These are phyloP conservation scores for Sinopyrophorus schimmeli DNA, from an alignment of 2,888 invertebrate genomes.

Conservation along the genomic window DNA sequence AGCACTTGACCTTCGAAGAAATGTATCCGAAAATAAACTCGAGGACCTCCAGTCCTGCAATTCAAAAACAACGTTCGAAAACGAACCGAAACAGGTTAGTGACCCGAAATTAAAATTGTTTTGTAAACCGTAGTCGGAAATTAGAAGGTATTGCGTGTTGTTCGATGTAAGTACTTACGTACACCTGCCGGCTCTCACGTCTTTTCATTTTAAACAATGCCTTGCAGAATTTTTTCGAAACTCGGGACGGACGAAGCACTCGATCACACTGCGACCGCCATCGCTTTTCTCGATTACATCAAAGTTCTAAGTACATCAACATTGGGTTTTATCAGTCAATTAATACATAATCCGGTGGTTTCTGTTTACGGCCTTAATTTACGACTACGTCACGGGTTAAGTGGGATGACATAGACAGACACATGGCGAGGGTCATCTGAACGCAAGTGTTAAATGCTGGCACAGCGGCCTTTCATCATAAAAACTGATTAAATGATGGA, in stretches of 20 bases:
- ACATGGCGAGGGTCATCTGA: slow-evolving; percentile 17
- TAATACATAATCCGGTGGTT: slow-evolving; percentile 10
- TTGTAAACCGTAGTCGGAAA: slow-evolving; percentile 16
- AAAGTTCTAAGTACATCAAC: not conserved
- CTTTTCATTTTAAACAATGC: not conserved
- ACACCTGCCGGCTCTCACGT: slow-evolving; percentile 8
- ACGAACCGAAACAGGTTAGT: slow-evolving; percentile 11
- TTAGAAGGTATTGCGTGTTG: slow-evolving; percentile 15
- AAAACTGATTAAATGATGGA: slow-evolving; percentile 1
- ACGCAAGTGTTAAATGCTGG: slow-evolving; percentile 14
- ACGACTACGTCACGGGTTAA: slow-evolving; percentile 25
- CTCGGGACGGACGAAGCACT: not conserved
- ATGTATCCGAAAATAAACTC: not conserved
- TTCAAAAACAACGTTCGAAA: slow-evolving; percentile 2
- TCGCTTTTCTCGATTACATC: not conserved
- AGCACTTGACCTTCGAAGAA: slow-evolving; percentile 3
- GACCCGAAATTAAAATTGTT: slow-evolving; percentile 14
- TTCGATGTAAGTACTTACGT: no score
- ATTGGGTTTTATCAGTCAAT: slow-evolving; percentile 9
- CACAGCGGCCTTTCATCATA: slow-evolving; percentile 8
- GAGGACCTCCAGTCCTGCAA: no score
- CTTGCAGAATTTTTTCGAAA: slow-evolving; percentile 3
- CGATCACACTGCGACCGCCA: not conserved
- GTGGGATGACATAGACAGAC: slow-evolving; percentile 20
- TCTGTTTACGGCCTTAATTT: slow-evolving; percentile 11